phyloP scores from a whole-genome alignment of 2,888 invertebrate species.

The Brachypterus glaber region DNA sequence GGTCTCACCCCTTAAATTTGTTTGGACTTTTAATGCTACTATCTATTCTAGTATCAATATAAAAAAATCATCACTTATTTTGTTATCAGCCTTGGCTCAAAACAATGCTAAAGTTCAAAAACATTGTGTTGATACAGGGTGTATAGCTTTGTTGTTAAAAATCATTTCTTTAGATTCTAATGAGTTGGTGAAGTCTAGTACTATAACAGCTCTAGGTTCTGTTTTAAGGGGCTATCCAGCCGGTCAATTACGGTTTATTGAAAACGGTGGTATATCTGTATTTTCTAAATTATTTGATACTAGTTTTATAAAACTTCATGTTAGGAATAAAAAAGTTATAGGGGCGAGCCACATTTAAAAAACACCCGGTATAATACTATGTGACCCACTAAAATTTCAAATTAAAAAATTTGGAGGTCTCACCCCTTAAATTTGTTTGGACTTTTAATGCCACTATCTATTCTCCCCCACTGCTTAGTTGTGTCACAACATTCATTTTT shows the following conservation, averaged over 20 bases:
- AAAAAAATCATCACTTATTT: slow-evolving; percentile 51
- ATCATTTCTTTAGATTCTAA: slow-evolving; percentile 46
- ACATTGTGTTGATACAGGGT: slow-evolving; percentile 55
- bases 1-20: too few species aligned
- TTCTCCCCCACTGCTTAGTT: too few species aligned
- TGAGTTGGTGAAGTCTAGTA: slow-evolving; percentile 44
- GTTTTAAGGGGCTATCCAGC: slow-evolving; percentile 63
- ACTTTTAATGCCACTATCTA: too few species aligned
- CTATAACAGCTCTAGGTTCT: slow-evolving; percentile 58
- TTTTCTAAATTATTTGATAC: slow-evolving; percentile 48
- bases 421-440: too few species aligned
- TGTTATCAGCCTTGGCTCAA: slow-evolving; percentile 62
- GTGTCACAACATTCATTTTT: too few species aligned
- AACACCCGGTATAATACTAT: too few species aligned
- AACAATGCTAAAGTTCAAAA: slow-evolving; percentile 67
- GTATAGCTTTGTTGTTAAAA: slow-evolving; percentile 53
- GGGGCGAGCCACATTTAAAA: too few species aligned
- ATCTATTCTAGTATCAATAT: slow-evolving; percentile 48
- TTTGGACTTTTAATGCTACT: too few species aligned
- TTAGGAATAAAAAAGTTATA: too few species aligned
- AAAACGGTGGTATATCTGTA: slow-evolving; percentile 55
- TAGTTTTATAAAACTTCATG: slow-evolving; percentile 44
- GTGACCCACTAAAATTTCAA: too few species aligned
- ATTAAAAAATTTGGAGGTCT: too few species aligned
- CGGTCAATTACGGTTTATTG: slow-evolving; percentile 57